phyloP scores from a whole-genome alignment of 1,140 invertebrate genomes.

The Melipona quadrifasciata region DNA sequence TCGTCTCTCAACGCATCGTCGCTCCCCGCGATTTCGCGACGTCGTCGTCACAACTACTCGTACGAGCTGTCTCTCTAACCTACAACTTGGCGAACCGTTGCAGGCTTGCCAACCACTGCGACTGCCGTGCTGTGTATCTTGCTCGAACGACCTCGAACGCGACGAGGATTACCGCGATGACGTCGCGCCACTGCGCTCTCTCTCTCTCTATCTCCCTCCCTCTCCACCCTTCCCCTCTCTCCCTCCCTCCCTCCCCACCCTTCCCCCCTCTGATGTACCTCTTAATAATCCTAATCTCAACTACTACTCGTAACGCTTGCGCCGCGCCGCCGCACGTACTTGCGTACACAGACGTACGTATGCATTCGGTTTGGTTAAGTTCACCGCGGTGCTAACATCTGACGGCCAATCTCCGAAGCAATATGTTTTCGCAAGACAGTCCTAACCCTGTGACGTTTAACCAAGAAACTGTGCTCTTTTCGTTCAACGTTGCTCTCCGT shows the following conservation, averaged over 20 bases:
- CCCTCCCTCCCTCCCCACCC: too few relatives aligned
- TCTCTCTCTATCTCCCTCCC: too few relatives aligned
- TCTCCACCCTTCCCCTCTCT: too few relatives aligned
- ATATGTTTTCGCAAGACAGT: background rate
- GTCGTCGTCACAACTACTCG: slow-evolving; percentile 11
- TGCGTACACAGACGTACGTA: too few relatives aligned
- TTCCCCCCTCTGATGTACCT: background rate
- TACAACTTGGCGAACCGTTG: slow-evolving; percentile 32
- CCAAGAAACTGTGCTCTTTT: background rate
- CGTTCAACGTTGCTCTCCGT: background rate
- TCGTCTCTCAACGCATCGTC: background rate
- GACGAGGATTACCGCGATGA: slow-evolving; percentile 30
- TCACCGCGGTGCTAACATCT: slow-evolving; percentile 18
- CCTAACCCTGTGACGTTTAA: background rate
- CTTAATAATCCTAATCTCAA: background rate
- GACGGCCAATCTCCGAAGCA: background rate
- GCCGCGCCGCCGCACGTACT: background rate
- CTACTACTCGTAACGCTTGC: background rate
- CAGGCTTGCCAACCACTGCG: slow-evolving; percentile 43
- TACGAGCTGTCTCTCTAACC: slow-evolving; percentile 39
- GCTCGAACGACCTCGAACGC: slow-evolving; percentile 7
- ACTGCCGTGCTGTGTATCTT: slow-evolving; percentile 4
- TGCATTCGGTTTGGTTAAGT: background rate
- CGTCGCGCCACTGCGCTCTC: slow-evolving; percentile 5
- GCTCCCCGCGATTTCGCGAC: background rate